Evolutionary conservation across 2,113 vertebrate genomes (phyloP).

Genomic region (Pangasianodon gigas): DNA sequence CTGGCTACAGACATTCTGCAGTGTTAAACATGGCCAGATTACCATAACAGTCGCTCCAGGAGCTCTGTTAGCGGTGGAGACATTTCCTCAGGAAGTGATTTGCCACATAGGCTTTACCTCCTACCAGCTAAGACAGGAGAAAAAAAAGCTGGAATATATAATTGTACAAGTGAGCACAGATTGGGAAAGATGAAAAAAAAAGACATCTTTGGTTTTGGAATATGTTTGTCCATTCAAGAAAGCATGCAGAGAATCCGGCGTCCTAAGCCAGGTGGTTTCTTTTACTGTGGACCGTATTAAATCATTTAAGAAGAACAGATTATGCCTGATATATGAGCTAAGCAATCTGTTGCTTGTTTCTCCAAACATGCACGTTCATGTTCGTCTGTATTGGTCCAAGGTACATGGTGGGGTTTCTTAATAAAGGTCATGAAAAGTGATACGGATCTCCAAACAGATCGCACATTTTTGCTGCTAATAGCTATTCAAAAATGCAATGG

Average conservation of each 20-base stretch:
- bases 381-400: neutral
- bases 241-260: constrained; percentile 29
- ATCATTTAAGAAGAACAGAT: neutral
- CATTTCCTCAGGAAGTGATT: constrained; percentile 71
- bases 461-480: neutral
- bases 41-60: constrained; percentile 71
- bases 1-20: constrained; percentile 51
- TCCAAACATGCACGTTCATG: neutral
- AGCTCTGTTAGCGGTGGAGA: constrained; percentile 67
- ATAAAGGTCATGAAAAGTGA: neutral
- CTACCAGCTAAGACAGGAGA: constrained; percentile 5
- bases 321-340: constrained; percentile 37
- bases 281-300: constrained; percentile 29
- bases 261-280: constrained; percentile 39
- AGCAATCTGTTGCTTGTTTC: constrained; percentile 9
- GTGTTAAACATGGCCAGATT: constrained; percentile 69
- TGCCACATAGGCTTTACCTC: constrained; percentile 64
- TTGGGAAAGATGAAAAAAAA: neutral
- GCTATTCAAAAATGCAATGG: neutral
- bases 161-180: constrained; percentile 15
- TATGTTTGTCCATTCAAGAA: constrained; percentile 9
- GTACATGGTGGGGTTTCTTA: neutral
- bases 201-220: constrained; percentile 34
- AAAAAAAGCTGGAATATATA: constrained; percentile 28
- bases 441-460: neutral